Evolutionary conservation across 2,888 invertebrate species (phyloP).

Genomic region (Phania funesta): DNA sequence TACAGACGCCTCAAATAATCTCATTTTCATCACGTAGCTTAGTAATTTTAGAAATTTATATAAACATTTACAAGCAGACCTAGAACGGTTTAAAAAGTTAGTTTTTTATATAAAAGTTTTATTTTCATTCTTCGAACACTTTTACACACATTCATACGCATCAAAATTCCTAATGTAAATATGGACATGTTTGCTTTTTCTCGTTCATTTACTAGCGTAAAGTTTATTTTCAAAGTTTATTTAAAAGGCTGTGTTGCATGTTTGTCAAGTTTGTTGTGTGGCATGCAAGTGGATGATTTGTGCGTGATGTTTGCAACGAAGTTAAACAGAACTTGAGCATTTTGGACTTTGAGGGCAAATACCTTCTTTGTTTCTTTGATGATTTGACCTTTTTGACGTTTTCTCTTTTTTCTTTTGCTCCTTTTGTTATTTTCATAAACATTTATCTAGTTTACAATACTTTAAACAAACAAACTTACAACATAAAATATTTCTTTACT

Average conservation of each 20-base stretch:
- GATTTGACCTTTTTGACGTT: conserved; percentile 18
- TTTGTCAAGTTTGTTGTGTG: conserved; percentile 3
- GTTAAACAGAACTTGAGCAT: conserved; percentile 5
- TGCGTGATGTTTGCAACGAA: background rate
- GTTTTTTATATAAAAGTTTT: too few species aligned
- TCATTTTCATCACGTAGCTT: too few species aligned
- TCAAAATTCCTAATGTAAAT: too few species aligned
- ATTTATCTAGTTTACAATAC: conserved; percentile 7
- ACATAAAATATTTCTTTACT: conserved; percentile 9
- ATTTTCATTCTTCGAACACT: too few species aligned
- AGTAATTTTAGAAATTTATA: too few species aligned
- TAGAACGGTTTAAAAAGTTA: too few species aligned
- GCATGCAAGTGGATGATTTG: background rate
- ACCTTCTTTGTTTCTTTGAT: conserved; percentile 9
- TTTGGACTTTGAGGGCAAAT: conserved; percentile 29
- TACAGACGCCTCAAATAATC: too few species aligned
- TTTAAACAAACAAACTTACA: conserved; percentile 1
- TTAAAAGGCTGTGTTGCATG: background rate
- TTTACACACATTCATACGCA: too few species aligned
- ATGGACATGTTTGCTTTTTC: too few species aligned
- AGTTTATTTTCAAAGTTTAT: conserved; percentile 10
- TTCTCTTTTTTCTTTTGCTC: background rate
- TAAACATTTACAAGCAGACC: too few species aligned
- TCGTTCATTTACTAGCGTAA: too few species aligned
- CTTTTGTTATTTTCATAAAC: background rate